Evolutionary conservation across 1,140 invertebrate species (phyloP).

Genomic region (Eurosta solidaginis): DNA sequence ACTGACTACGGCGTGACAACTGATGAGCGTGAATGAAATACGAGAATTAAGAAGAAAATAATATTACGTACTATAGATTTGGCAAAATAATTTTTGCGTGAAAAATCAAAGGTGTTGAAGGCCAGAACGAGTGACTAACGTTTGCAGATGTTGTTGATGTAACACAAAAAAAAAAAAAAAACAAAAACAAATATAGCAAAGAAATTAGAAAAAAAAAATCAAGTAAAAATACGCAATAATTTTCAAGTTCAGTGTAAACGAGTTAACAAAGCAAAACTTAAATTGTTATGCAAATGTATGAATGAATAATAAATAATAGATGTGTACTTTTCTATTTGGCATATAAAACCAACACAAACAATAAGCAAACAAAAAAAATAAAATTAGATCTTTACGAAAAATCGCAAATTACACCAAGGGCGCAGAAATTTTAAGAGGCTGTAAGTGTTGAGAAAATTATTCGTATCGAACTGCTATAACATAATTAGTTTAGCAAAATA

Average conservation of each 20-base stretch:
- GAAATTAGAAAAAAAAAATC: not conserved
- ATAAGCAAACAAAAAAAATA: slow-evolving; percentile 7
- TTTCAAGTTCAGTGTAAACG: slow-evolving; percentile 34
- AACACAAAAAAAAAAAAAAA: not conserved
- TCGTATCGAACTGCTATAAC: too few species aligned
- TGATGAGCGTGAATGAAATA: not conserved
- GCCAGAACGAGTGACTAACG: not conserved
- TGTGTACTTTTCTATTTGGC: not conserved
- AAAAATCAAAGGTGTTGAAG: slow-evolving; percentile 1
- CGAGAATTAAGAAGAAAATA: not conserved
- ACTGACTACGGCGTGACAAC: not conserved
- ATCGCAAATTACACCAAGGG: slow-evolving; percentile 19
- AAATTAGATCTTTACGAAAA: slow-evolving; percentile 14
- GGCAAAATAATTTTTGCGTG: not conserved
- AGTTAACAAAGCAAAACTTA: slow-evolving; percentile 2
- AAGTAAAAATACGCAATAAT: not conserved
- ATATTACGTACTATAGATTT: not conserved
- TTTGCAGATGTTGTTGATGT: slow-evolving; percentile 20
- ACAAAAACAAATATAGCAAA: not conserved
- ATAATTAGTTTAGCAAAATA: too few species aligned
- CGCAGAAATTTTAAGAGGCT: not conserved
- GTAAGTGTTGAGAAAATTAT: not conserved
- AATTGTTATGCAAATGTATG: not conserved
- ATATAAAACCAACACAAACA: not conserved
- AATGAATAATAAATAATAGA: not conserved